These are phyloP conservation scores for Gnathonemus longibarbis DNA, from an alignment of 2,113 vertebrate genomes.

Conservation along the genomic window DNA sequence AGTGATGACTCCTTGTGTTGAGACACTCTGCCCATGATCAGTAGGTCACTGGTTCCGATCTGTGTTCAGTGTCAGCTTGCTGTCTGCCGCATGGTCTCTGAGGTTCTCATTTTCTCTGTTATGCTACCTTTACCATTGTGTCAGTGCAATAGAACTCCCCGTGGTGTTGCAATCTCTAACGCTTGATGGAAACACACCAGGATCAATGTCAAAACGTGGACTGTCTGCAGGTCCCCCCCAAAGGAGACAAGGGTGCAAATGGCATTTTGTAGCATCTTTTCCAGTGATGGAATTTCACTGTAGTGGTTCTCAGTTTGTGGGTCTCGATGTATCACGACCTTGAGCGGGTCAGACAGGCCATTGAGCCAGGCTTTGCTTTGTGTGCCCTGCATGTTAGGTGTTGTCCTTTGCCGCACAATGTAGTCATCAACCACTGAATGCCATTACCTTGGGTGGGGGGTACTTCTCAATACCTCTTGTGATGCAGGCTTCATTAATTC, in stretches of 20 bases:
- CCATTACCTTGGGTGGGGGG: background rate
- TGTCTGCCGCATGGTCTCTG: background rate
- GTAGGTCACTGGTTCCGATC: background rate
- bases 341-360: background rate
- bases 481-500: background rate
- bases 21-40: background rate
- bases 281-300: background rate
- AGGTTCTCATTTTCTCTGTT: background rate
- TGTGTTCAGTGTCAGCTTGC: background rate
- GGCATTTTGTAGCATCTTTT: background rate
- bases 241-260: background rate
- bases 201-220: background rate
- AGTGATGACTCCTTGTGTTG: background rate
- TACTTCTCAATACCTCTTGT: background rate
- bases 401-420: background rate
- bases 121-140: background rate
- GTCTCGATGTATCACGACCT: background rate
- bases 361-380: background rate
- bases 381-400: background rate
- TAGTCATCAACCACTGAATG: background rate
- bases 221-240: background rate
- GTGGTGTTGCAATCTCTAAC: background rate
- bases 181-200: background rate
- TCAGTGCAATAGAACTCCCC: background rate
- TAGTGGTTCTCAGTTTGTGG: background rate